Conservation (phyloP, 1,140 invertebrate genomes). For the Drosophila ambigua region DNA sequence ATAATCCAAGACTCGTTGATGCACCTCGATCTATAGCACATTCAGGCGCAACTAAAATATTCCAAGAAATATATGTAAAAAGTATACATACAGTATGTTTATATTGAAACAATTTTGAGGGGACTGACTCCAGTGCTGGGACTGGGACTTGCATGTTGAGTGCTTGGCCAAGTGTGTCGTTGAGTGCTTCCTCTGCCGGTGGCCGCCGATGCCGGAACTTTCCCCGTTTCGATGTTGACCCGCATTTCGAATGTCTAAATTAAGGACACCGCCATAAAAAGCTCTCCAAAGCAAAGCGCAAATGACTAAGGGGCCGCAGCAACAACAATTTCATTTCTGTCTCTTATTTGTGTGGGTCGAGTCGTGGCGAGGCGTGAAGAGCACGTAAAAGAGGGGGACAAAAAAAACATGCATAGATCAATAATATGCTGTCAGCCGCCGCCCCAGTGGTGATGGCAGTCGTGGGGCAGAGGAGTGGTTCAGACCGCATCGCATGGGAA, state of each 20-base stretch:
- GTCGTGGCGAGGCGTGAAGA: slow-evolving; percentile 68
- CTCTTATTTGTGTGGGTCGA: slow-evolving; percentile 58
- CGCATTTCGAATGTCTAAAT: slow-evolving; percentile 78
- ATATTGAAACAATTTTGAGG: no score
- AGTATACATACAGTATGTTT: no score
- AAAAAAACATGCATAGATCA: slow-evolving; percentile 71
- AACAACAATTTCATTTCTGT: not conserved
- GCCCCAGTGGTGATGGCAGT: slow-evolving; percentile 3
- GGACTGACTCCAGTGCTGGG: no score
- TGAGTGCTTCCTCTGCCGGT: slow-evolving; percentile 7
- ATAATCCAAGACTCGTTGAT: no score
- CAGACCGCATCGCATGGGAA: slow-evolving; percentile 23
- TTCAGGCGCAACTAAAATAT: no score
- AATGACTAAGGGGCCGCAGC: slow-evolving; percentile 26
- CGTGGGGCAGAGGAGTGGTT: slow-evolving; percentile 2
- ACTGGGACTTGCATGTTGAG: slow-evolving; percentile 23
- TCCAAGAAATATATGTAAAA: no score
- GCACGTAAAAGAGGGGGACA: slow-evolving; percentile 15
- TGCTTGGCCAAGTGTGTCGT: slow-evolving; percentile 44
- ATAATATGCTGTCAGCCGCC: slow-evolving; percentile 68
- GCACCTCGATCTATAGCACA: no score
- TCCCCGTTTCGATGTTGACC: slow-evolving; percentile 57
- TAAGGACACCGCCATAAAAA: slow-evolving; percentile 79
- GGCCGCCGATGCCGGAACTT: slow-evolving; percentile 25
- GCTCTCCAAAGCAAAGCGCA: slow-evolving; percentile 46